A percentile compares a stretch with the other conserved stretches of the same genome.
Conservation (phyloP, 2,888 invertebrate genomes). For the Cheilosia vulpina region DNA sequence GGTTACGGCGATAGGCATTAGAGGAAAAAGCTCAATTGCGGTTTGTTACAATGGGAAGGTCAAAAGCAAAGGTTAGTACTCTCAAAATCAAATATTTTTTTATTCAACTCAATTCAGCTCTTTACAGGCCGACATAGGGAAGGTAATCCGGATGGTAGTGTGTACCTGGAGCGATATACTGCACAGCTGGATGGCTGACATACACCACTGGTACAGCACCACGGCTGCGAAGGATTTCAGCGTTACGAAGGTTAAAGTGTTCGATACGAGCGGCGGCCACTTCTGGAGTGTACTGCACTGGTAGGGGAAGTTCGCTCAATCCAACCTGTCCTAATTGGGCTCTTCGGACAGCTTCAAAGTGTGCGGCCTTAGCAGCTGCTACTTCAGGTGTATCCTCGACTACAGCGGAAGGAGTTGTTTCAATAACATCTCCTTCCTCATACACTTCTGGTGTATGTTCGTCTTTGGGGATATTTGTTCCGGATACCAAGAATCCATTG, state of each 20-base stretch:
- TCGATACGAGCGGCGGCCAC: conserved; percentile 63
- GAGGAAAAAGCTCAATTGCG: conserved; percentile 35
- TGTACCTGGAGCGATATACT: conserved; percentile 7
- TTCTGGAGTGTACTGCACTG: conserved; percentile 62
- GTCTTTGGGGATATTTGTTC: conserved; percentile 75
- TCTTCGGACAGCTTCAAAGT: conserved; percentile 49
- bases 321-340: not conserved
- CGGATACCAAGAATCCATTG: conserved; percentile 79
- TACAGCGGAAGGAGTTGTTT: conserved; percentile 23
- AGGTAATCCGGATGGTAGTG: conserved; percentile 52
- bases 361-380: conserved; percentile 55
- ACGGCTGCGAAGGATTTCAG: conserved; percentile 12
- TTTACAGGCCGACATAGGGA: conserved; percentile 51
- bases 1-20: not conserved
- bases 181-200: conserved; percentile 13
- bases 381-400: conserved; percentile 57
- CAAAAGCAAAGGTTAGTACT: conserved; percentile 38
- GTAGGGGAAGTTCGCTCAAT: not conserved
- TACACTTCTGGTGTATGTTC: not conserved
- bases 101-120: not conserved
- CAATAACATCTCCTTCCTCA: conserved; percentile 7
- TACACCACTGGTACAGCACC: not conserved
- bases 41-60: conserved; percentile 26
- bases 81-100: conserved; percentile 5
- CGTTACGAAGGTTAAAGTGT: conserved; percentile 47